Evolutionary conservation across 64 coral and sea anemone genomes (phyloP), one percentile per base, ranked within the genome.

Genomic region (Trachythela sp.): DNA sequence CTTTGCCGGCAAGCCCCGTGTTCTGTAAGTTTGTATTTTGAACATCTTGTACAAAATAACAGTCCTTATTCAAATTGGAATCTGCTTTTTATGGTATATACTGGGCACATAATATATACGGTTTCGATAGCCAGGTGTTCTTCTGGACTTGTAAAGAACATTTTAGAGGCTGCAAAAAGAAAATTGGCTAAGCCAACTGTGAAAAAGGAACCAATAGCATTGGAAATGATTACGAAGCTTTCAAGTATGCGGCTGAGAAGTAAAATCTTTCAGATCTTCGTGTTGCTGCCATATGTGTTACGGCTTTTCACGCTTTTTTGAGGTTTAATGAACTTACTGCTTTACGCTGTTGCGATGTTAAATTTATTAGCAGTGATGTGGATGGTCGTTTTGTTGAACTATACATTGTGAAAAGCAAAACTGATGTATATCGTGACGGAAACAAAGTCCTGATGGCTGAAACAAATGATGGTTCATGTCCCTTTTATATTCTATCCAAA

Each of bases 61-160:
- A 90, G 38, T 39, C 24, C 84, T 29, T 83, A 72, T 60, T 86
- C 88, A 40, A 86, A 40, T 83, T 94, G 18, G 92, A 87, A 54
- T 77, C 77, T 83, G 71, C 92, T 24, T 72, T 85, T 36, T 88
- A 90, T 31, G 84, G 92, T 54, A 94, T 94, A 20, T 70, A 87
- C 1, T 94, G 88, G 88, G 92, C 59, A 6, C 92, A 94, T 38
- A 83, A 56, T 41, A 36, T 87, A 0, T 90, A 90, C 48, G 91
- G 86, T 35, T 94, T 90, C 26, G 40, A 17, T 30, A 94, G 70
- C 58, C 88, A 36, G n/a, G 10, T 86, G 84, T 39, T 48, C 89
- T 48, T 86, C 84, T n/a, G 40, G 41, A 13, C 31, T 93, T 13
- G 92, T 93, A 31, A 86, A 86, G 17, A 77, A 38, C 26, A 38